Conservation (phyloP, 2,888 invertebrate genomes). For the Cryptocephalus moraei region DNA sequence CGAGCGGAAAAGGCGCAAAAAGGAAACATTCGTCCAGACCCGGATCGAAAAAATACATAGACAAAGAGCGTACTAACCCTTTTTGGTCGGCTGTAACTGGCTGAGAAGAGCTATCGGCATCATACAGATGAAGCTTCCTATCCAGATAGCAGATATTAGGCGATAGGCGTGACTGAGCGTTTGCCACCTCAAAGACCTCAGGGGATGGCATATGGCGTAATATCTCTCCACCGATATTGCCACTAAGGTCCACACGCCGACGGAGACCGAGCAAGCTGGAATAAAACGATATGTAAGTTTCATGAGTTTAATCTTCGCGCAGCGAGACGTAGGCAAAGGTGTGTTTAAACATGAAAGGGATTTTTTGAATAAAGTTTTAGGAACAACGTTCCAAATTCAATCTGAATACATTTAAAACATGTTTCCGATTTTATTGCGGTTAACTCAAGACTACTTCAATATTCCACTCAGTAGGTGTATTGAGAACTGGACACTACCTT, state of each 20-base stretch:
- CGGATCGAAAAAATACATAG: neutral
- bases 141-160: slow-evolving; percentile 56
- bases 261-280: slow-evolving; percentile 64
- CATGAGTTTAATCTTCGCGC: neutral
- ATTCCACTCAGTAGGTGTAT: too few relatives aligned
- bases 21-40: too few relatives aligned
- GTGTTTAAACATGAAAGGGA: too few relatives aligned
- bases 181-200: slow-evolving; percentile 66
- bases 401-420: too few relatives aligned
- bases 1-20: too few relatives aligned
- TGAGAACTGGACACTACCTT: too few relatives aligned
- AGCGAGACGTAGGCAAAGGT: too few relatives aligned
- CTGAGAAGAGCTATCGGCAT: slow-evolving; percentile 52
- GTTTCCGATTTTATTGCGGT: too few relatives aligned
- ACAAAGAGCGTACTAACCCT: slow-evolving; percentile 20
- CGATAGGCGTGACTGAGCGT: slow-evolving; percentile 64
- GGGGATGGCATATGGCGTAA: slow-evolving; percentile 68
- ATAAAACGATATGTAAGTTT: slow-evolving; percentile 17
- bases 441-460: too few relatives aligned
- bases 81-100: slow-evolving; percentile 44
- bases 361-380: too few relatives aligned
- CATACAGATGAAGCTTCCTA: slow-evolving; percentile 54
- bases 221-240: slow-evolving; percentile 70
- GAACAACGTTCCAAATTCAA: too few relatives aligned
- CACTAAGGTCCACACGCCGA: slow-evolving; percentile 67